Percentiles rank a stretch among this genome's conserved stretches.
These are phyloP conservation scores for Yoshiicerus persimilis DNA, from an alignment of 1,140 invertebrate genomes.

Conservation along the genomic window DNA sequence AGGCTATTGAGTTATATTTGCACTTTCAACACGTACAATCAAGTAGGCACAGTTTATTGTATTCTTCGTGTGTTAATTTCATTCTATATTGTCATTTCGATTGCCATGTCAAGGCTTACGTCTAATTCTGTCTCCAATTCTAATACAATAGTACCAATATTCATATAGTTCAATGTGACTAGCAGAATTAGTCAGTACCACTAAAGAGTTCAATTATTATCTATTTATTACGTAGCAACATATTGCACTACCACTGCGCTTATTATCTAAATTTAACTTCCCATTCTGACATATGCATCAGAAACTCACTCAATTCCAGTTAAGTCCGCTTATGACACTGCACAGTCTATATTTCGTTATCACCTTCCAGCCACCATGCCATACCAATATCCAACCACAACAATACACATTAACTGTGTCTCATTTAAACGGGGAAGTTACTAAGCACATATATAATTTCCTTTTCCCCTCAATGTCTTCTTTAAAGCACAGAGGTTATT, in stretches of 20 bases:
- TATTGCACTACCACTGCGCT: background rate
- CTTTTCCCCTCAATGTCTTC: background rate
- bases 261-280: background rate
- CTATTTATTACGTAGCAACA: background rate
- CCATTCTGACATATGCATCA: background rate
- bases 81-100: background rate
- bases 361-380: background rate
- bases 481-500: background rate
- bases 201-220: background rate
- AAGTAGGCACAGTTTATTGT: background rate
- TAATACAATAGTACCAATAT: background rate
- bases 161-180: background rate
- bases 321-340: background rate
- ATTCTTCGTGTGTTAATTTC: background rate
- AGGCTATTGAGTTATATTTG: background rate
- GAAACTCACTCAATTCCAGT: background rate
- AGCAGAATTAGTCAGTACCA: background rate
- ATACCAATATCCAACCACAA: too few relatives aligned
- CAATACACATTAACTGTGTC: background rate
- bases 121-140: background rate
- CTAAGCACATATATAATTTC: background rate
- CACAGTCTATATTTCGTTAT: background rate
- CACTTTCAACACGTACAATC: background rate
- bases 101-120: background rate
- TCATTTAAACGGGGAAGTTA: background rate